Base-by-base conservation (phyloP, 2,888 invertebrate species). In the Melanchra persicariae region DNA sequence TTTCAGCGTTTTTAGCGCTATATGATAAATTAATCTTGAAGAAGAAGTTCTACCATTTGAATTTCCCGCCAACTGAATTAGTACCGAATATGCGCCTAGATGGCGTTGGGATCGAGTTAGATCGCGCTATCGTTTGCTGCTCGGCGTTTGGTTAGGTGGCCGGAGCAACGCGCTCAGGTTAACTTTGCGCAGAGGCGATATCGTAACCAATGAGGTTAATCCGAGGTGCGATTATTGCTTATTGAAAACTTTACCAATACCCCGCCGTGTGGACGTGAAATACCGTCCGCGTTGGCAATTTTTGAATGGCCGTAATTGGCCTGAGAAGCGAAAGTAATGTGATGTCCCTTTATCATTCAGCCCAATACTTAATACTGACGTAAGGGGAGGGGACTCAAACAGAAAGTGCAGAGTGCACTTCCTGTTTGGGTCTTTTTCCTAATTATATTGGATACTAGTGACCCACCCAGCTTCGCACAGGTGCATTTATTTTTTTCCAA, bases 131-230 rank as follows among this genome's bases (percentile, higher is more conserved):
- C 60, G 70, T 60, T 71, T 45, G 54, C n/a, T 70, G 22, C 70
- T 17, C 57, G n/a, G 40, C 52, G 45, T 45, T 45, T 19, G 19
- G 45, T 19, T 45, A 45, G 45, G 45, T 0, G 45, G 45, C 19
- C 19, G 45, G 19, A 45, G 45, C 45, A 17, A 40, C 15, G 40
- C 15, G 40, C 40, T 40, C 40, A 15, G 17, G 40, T 15, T 40
- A 40, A 40, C 98, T 98, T 98, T 98, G 98, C 98, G 98, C 98
- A 98, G 98, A 97, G 98, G 98, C 98, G 97, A 97, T 98, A 98
- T 98, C 98, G 98, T 98, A 98, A 98, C 98, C 98, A 97, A 98
- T 98, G 98, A 98, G 97, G 98, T 97, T 96, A 95, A 97, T 97
- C 97, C 97, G 98, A 97, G 97, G 97, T 97, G 97, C 97, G 97